phyloP scores from a whole-genome alignment of 1,140 invertebrate genomes.

The Lanistes nyassanus region DNA sequence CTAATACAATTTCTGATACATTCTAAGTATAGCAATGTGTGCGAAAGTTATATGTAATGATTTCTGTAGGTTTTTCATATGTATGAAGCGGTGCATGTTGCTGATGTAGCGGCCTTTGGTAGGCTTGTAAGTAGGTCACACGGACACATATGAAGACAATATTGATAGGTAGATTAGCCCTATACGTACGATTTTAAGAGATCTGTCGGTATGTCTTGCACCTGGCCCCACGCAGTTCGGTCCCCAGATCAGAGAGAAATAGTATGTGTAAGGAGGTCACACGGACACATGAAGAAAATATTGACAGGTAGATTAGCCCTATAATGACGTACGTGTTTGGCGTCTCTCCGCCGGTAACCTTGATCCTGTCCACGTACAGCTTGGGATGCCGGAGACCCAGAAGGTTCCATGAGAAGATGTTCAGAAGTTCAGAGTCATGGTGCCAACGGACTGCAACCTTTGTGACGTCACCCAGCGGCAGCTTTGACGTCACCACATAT shows the following conservation, averaged over 20 bases:
- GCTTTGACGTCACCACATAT: constrained; percentile 32
- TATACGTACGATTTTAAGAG: too few relatives aligned
- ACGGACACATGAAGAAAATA: not conserved
- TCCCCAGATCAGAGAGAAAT: not conserved
- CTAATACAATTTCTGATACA: not conserved
- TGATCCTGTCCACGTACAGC: constrained; percentile 24
- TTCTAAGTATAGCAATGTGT: not conserved
- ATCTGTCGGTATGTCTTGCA: too few relatives aligned
- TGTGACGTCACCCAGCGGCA: constrained; percentile 30
- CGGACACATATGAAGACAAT: not conserved
- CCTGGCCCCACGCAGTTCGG: too few relatives aligned
- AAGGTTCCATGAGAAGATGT: constrained; percentile 41
- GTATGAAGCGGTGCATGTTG: too few relatives aligned
- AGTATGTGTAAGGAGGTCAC: not conserved
- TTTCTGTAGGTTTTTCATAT: too few relatives aligned
- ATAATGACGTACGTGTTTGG: constrained; percentile 25
- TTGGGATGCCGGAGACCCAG: constrained; percentile 37
- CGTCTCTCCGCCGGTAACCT: constrained; percentile 26
- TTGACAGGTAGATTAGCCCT: not conserved
- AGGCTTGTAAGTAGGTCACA: not conserved
- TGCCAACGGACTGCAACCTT: constrained; percentile 36
- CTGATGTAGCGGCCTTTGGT: too few relatives aligned
- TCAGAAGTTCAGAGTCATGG: constrained; percentile 22
- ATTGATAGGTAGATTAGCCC: not conserved
- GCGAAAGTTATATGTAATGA: too few relatives aligned